A percentile compares a stretch with the other conserved stretches of the same genome.
Evolutionary conservation across 2,797 vertebrate genomes (phyloP).

Genomic region (Gambusia yucatana): DNA sequence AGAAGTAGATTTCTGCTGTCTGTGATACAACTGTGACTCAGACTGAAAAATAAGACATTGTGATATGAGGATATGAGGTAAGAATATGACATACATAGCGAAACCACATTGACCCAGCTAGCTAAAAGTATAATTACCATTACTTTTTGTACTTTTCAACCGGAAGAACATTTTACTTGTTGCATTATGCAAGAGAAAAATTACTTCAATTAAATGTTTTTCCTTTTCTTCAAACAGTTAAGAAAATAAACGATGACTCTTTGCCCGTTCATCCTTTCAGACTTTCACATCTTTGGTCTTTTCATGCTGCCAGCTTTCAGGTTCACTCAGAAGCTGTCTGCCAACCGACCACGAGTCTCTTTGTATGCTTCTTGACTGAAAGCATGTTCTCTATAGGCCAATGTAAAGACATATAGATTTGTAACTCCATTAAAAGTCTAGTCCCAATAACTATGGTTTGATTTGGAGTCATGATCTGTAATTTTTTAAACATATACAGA

Average conservation of each 20-base stretch:
- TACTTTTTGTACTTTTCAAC: not conserved
- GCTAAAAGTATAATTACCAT: not conserved
- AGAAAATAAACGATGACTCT: not conserved
- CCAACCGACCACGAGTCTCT: not conserved
- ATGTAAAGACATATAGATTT: not conserved
- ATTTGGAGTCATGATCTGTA: not conserved
- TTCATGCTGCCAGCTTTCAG: not conserved
- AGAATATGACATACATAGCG: not conserved
- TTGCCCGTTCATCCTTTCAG: not conserved
- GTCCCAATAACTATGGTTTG: not conserved
- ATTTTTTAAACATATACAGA: not conserved
- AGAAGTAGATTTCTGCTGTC: constrained; percentile 14
- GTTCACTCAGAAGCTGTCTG: not conserved
- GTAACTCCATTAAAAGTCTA: not conserved
- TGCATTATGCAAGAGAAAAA: not conserved
- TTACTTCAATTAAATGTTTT: not conserved
- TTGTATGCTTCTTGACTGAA: not conserved
- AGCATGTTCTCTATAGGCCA: not conserved
- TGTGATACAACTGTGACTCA: constrained; percentile 32
- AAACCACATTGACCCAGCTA: not conserved
- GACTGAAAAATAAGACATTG: not conserved
- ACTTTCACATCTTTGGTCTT: not conserved
- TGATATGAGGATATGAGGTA: not conserved
- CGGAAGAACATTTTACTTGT: not conserved
- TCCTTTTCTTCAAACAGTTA: not conserved